Conservation (phyloP, 2,797 vertebrate species). For the Phaenicophaeus curvirostris region DNA sequence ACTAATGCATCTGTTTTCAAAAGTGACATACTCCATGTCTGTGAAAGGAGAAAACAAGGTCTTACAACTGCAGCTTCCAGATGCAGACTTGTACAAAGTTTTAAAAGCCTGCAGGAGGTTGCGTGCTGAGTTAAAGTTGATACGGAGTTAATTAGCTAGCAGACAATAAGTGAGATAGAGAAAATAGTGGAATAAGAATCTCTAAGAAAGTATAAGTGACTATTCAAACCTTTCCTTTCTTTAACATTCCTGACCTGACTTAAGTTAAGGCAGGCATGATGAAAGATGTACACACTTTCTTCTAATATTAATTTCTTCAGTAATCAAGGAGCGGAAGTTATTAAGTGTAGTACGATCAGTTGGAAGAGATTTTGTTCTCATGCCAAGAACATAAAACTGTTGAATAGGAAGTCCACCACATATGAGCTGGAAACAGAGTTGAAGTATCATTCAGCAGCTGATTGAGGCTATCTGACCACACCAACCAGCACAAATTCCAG, state of each 20-base stretch:
- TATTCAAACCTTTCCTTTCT: conserved; percentile 85
- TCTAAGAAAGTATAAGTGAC: conserved; percentile 84
- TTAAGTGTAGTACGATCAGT: conserved; percentile 83
- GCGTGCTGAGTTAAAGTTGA: conserved; percentile 65
- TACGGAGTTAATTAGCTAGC: conserved; percentile 86
- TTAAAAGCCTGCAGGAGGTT: background rate
- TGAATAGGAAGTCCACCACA: background rate
- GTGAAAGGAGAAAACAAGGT: background rate
- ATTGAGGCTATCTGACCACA: background rate
- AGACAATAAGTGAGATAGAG: conserved; percentile 77
- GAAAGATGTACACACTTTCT: conserved; percentile 91
- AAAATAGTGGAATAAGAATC: conserved; percentile 85
- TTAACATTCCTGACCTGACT: conserved; percentile 86
- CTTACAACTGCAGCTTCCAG: background rate
- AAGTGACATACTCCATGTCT: background rate
- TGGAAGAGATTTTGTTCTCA: conserved; percentile 81
- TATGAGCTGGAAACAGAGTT: background rate
- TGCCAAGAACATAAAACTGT: conserved; percentile 75
- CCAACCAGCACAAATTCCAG: background rate
- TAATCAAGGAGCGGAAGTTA: conserved; percentile 90
- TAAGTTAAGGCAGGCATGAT: conserved; percentile 83
- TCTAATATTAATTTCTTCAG: conserved; percentile 90
- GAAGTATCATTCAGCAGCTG: conserved; percentile 9
- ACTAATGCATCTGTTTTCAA: background rate
- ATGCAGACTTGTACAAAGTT: background rate